phyloP scores from a whole-genome alignment of 2,797 vertebrate species.

The Manis pentadactyla region DNA sequence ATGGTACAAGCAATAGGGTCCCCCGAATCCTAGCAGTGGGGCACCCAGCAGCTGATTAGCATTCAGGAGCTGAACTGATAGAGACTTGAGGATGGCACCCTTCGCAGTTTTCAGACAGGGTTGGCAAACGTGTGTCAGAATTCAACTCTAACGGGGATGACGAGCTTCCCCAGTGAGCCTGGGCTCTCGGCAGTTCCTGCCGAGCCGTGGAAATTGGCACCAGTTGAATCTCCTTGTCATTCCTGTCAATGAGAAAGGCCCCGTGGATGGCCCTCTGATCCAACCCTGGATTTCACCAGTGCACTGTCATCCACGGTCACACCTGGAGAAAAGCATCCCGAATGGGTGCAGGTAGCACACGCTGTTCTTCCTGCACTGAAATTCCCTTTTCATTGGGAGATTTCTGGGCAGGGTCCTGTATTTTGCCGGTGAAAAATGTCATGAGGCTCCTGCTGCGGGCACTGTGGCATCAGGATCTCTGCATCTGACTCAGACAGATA shows the following conservation, averaged over 20 bases:
- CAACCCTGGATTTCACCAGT: rapidly evolving
- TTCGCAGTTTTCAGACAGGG: neutral
- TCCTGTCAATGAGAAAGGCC: neutral
- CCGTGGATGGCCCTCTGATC: neutral
- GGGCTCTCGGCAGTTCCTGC: neutral
- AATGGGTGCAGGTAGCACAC: neutral
- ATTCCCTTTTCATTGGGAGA: neutral
- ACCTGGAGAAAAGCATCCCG: neutral
- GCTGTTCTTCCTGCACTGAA: neutral
- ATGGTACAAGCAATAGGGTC: rapidly evolving
- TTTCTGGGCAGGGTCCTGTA: neutral
- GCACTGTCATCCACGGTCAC: neutral
- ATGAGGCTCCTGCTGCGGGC: rapidly evolving
- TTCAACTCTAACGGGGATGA: neutral
- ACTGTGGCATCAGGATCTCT: too few relatives aligned
- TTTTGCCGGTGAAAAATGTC: neutral
- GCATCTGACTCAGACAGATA: neutral
- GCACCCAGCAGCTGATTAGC: neutral
- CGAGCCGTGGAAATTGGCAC: rapidly evolving
- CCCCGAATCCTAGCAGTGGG: neutral
- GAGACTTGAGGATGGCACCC: neutral
- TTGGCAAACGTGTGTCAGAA: neutral
- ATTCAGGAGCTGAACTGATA: neutral
- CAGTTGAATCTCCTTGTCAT: neutral
- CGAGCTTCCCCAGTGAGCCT: neutral